Base-by-base conservation (phyloP, 53 echinoderm and acorn worm genomes). In the Echinometra lucunter region DNA sequence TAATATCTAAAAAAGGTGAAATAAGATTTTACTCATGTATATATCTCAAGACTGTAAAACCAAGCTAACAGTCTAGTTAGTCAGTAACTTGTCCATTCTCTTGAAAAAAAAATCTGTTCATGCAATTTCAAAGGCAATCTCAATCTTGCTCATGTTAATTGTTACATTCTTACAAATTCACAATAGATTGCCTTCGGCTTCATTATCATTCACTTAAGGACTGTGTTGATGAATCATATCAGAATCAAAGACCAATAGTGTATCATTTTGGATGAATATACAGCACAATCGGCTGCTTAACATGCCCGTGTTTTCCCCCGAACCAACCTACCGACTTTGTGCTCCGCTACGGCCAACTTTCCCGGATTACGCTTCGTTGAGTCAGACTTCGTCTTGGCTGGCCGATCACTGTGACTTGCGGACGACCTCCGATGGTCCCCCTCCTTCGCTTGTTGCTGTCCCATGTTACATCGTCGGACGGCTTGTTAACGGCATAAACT, bases 371-470 rank as follows among this genome's bases (percentile, higher is more conserved):
- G 94, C 53, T 94, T 94, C 28, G 94, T 94, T 18, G 94, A 94
- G 66, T 94, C 94, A 40, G 94, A 94, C 32, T 94, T 94, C 21
- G 92, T 92, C 94, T 94, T 94, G 63, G 94, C 85, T 45, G 94
- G 94, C 13, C 94, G 94, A 63, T 94, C 94, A 58, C 85, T 94
- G 85, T 94, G 2, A 58, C 94, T 94, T 58, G 94, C 94, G 60
- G 94, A 94, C 85, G 94, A 83, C 85, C 94, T 82, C 82, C 94
- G 82, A 66, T 94, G 83, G 40, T 93, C 93, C 49, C 85, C 85
- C 38, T 82, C 94, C 94, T 94, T 94, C 44, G 94, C 85, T 9
- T 82, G 83, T 60, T 85, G 83, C 85, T 60, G 63, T 42, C 94
- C 94, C 94, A 94, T 94, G 85, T 94, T 94, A 94, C 94, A 94